phyloP scores from a whole-genome alignment of 2,797 vertebrate species.

The Psittacula echo region DNA sequence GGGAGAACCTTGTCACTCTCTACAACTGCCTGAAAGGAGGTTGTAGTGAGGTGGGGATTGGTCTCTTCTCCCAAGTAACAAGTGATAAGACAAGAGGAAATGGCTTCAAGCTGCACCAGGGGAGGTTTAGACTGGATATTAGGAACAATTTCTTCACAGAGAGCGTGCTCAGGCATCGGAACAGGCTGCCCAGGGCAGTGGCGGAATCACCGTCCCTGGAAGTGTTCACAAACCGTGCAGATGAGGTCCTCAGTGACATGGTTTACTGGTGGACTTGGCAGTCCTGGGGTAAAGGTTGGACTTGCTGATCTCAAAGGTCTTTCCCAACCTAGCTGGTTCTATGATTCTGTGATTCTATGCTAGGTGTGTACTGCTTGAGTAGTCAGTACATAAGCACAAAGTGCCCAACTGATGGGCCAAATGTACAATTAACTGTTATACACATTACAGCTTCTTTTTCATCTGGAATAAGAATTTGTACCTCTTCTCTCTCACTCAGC shows the following conservation, averaged over 20 bases:
- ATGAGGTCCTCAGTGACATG: not conserved
- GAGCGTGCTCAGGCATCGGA: not conserved
- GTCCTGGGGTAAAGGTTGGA: not conserved
- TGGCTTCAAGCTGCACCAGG: not conserved
- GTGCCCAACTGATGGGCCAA: not conserved
- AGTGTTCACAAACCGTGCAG: not conserved
- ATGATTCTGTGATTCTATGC: not conserved
- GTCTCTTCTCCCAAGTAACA: not conserved
- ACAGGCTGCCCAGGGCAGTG: not conserved
- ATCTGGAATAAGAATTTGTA: not conserved
- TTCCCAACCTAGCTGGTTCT: not conserved
- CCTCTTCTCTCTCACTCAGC: not conserved
- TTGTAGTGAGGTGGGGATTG: not conserved
- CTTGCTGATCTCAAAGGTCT: not conserved
- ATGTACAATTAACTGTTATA: not conserved
- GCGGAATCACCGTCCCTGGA: not conserved
- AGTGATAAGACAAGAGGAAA: not conserved
- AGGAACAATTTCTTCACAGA: not conserved
- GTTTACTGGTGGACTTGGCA: not conserved
- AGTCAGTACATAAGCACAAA: rapidly evolving
- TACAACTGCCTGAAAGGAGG: not conserved
- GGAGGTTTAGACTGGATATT: not conserved
- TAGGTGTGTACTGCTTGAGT: not conserved
- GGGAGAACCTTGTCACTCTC: not conserved
- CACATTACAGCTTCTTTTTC: not conserved